These are phyloP conservation scores for Goniozus legneri DNA, from an alignment of 1,140 invertebrate species.

Conservation along the genomic window DNA sequence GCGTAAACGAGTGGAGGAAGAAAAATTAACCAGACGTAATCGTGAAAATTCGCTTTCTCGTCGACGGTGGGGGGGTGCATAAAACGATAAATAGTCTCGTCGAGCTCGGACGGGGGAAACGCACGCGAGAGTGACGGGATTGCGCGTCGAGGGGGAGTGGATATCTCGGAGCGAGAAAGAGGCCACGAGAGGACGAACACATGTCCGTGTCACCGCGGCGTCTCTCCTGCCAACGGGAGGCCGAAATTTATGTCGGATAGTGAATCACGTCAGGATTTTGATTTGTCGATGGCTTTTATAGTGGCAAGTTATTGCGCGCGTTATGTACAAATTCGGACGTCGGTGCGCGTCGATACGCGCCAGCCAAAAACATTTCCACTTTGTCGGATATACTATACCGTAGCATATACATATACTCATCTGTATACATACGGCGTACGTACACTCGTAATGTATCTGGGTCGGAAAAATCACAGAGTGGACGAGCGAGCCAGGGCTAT, in stretches of 20 bases:
- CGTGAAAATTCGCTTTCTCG: too few species aligned
- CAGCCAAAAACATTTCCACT: slow-evolving; percentile 27
- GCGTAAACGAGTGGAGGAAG: slow-evolving; percentile 29
- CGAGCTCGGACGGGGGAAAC: slow-evolving; percentile 18
- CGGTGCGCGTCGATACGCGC: neutral
- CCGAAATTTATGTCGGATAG: slow-evolving; percentile 51
- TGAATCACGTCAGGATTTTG: slow-evolving; percentile 57
- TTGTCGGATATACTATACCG: too few species aligned
- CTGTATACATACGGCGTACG: too few species aligned
- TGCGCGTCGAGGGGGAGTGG: slow-evolving; percentile 12
- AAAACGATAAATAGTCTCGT: slow-evolving; percentile 42
- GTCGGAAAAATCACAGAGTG: too few species aligned
- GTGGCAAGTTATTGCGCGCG: slow-evolving; percentile 54
- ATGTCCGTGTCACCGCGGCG: slow-evolving; percentile 50
- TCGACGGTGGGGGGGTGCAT: slow-evolving; percentile 26
- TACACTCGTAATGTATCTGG: slow-evolving; percentile 18
- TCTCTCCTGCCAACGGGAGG: slow-evolving; percentile 42
- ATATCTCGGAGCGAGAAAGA: slow-evolving; percentile 10
- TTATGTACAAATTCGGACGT: slow-evolving; percentile 47
- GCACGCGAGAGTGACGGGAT: slow-evolving; percentile 6
- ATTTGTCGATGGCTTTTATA: slow-evolving; percentile 58
- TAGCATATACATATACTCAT: too few species aligned
- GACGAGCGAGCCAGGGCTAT: too few species aligned
- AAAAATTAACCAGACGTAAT: too few species aligned
- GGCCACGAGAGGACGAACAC: slow-evolving; percentile 40